Base-by-base conservation (phyloP, 1,140 invertebrate genomes). In the Heliothis subflexa region DNA sequence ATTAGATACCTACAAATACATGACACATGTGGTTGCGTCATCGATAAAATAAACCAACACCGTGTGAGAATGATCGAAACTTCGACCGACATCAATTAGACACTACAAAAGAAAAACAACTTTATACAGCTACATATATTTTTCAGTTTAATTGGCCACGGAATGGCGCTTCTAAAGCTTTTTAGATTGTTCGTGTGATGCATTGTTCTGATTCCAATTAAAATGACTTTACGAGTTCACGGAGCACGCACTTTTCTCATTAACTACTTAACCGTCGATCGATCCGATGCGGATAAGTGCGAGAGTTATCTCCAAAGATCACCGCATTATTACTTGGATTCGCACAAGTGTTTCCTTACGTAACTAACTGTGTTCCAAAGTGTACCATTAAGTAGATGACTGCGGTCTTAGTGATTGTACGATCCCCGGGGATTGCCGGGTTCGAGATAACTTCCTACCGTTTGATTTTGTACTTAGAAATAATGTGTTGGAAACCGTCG, bases 21-120 rank as follows among this genome's bases (percentile, higher is more conserved):
- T 40, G 66, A 70, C 18, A 50, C 47, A 70, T 25, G 45, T 28
- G 11, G 45, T 50, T 70, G 47, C 66, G 66, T 52, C 66, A 50
- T 70, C 66, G 28, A 52, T 70, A 50, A 25, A 70, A 49, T 50
- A 28, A 28, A 70, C 16, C 13, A 49, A 21, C 45, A 28, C 13
- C 21, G 5, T 12, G 11, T 49, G 7, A 52, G 12, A 50, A 50
- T 70, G 25, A 50, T 47, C 21, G 47, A 52, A 21, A 21, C 61
- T 18, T 64, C 61, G n/a, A 45, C 21, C 11, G 21, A 52, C 45
- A 68, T 25, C 45, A 68, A 68, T 50, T 68, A 62, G 40, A 62
- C 14, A 62, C 14, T 62, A 9, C n/a, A 40, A 50, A 11, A 52
- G 33, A 50, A 52, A 70, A 70, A 52, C 66, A 50, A 28, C 49